Evolutionary conservation across 2,888 invertebrate genomes (phyloP).

Genomic region (Notodonta ziczac): DNA sequence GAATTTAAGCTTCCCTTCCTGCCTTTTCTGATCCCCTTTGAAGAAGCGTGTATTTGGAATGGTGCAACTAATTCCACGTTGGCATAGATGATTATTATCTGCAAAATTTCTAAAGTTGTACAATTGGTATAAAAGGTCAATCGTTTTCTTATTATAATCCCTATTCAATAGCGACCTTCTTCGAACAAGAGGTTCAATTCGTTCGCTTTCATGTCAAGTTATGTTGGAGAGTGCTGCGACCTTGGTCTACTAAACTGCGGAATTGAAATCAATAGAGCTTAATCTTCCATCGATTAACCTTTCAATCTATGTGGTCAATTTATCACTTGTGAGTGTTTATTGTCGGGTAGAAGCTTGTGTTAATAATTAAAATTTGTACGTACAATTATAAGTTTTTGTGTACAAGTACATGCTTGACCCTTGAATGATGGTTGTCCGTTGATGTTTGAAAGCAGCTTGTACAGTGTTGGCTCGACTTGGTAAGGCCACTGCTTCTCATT

Average conservation of each 20-base stretch:
- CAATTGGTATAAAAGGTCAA: neutral
- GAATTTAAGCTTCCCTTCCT: too few species aligned
- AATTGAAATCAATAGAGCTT: conserved; percentile 36
- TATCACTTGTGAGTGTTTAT: conserved; percentile 3
- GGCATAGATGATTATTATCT: neutral
- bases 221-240: conserved; percentile 26
- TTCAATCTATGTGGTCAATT: conserved; percentile 22
- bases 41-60: neutral
- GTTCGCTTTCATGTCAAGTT: conserved; percentile 34
- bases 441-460: too few species aligned
- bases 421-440: too few species aligned
- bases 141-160: conserved; percentile 2
- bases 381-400: too few species aligned
- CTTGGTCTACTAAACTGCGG: conserved; percentile 37
- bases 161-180: conserved; percentile 24
- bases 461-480: too few species aligned
- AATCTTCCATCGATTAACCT: conserved; percentile 36
- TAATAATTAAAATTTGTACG: too few species aligned
- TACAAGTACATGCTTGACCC: too few species aligned
- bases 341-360: neutral
- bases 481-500: too few species aligned
- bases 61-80: neutral
- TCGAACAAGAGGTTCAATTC: conserved; percentile 21
- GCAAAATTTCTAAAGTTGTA: neutral
- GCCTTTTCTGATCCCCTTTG: too few species aligned